phyloP scores from a whole-genome alignment of 1,140 invertebrate genomes.

The Thrips palmi region DNA sequence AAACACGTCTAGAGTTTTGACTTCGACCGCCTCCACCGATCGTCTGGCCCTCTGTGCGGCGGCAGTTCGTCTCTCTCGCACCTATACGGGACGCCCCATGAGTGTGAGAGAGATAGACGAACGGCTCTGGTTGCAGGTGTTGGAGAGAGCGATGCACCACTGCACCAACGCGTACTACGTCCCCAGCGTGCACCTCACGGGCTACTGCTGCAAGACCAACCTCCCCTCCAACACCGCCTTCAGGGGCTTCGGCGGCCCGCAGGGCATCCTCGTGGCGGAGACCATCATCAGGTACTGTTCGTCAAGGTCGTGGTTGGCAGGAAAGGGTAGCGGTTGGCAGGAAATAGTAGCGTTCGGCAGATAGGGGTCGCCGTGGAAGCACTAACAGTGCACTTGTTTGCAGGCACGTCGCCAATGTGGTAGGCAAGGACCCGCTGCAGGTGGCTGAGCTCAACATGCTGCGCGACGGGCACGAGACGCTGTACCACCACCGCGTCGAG shows the following conservation, averaged over 20 bases:
- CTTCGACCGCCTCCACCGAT: no score
- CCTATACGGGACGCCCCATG: no score
- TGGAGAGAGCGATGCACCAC: slow-evolving; percentile 61
- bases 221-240: slow-evolving; percentile 80
- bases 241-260: slow-evolving; percentile 74
- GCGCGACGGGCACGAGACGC: slow-evolving; percentile 55
- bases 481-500: slow-evolving; percentile 54
- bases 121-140: no score
- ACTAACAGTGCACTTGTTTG: no score
- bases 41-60: no score
- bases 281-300: slow-evolving; percentile 50
- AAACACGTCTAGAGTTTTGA: no score
- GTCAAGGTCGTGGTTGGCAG: no score
- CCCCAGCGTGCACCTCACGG: slow-evolving; percentile 43
- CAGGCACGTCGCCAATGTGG: slow-evolving; percentile 51
- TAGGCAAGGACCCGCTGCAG: slow-evolving; percentile 36
- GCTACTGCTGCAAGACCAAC: slow-evolving; percentile 65
- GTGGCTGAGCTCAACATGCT: slow-evolving; percentile 68
- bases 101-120: no score
- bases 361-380: no score
- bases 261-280: slow-evolving; percentile 73
- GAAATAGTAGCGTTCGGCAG: no score
- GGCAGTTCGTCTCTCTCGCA: no score
- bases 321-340: no score
- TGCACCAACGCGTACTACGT: slow-evolving; percentile 62